A percentile compares a stretch with the other conserved stretches of the same genome.
phyloP scores from a whole-genome alignment of 1,140 invertebrate genomes.

The Stratiolaelaps scimitus region DNA sequence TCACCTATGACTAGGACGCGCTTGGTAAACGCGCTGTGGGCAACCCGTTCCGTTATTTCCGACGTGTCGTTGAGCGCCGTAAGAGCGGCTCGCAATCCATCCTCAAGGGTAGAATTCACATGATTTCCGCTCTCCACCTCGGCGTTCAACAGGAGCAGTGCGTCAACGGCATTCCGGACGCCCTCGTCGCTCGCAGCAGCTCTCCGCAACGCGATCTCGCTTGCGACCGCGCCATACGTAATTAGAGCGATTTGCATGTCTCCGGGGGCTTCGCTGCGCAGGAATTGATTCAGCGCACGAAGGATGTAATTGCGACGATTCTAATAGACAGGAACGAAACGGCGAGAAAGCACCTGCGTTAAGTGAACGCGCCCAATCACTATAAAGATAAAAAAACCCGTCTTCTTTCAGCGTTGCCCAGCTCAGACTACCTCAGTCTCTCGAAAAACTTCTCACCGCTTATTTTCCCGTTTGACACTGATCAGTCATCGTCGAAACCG shows the following conservation, averaged over 20 bases:
- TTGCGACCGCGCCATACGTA: slow-evolving; percentile 10
- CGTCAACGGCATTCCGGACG: slow-evolving; percentile 1
- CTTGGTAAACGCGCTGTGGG: slow-evolving; percentile 5
- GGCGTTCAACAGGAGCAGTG: slow-evolving; percentile 3
- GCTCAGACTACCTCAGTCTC: not conserved
- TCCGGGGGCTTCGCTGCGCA: not conserved
- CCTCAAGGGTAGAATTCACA: not conserved
- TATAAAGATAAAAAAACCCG: not conserved
- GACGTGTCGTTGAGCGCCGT: slow-evolving; percentile 23
- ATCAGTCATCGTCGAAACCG: not conserved
- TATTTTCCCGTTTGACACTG: not conserved
- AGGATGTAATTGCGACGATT: slow-evolving; percentile 27
- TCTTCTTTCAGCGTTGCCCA: not conserved
- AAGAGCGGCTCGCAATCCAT: slow-evolving; percentile 1
- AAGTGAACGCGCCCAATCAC: not conserved
- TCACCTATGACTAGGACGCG: slow-evolving; percentile 12
- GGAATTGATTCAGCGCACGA: slow-evolving; percentile 16
- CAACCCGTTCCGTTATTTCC: slow-evolving; percentile 16
- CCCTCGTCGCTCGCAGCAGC: slow-evolving; percentile 1
- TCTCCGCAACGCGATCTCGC: slow-evolving; percentile 11
- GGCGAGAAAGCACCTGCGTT: not conserved
- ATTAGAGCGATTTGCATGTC: slow-evolving; percentile 17
- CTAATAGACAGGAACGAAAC: not conserved
- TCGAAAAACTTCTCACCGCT: not conserved
- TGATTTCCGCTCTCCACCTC: slow-evolving; percentile 9